phyloP scores from a whole-genome alignment of 2,888 invertebrate species.

The Syritta pipiens region DNA sequence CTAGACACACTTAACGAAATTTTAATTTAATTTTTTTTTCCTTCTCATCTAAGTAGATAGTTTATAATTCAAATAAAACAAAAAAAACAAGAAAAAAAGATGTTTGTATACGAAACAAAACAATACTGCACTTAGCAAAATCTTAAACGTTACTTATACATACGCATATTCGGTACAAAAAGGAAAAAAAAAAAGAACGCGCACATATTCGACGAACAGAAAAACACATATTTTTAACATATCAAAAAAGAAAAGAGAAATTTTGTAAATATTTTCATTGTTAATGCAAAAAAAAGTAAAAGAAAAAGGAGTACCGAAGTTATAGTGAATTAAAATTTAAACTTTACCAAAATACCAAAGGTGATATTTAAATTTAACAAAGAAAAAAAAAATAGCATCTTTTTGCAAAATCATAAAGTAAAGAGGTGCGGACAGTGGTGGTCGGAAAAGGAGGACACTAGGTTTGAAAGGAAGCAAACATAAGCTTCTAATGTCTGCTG shows the following conservation, averaged over 20 bases:
- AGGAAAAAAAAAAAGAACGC: too few relatives aligned
- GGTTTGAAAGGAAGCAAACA: too few relatives aligned
- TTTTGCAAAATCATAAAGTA: conserved; percentile 37
- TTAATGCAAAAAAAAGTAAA: conserved; percentile 40
- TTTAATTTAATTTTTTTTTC: too few relatives aligned
- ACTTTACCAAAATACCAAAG: conserved; percentile 67
- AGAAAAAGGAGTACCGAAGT: conserved; percentile 49
- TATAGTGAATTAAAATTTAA: conserved; percentile 50
- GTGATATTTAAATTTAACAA: conserved; percentile 61
- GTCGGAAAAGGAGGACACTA: too few relatives aligned
- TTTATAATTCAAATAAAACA: conserved; percentile 65
- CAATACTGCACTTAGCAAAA: conserved; percentile 51
- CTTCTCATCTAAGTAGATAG: conserved; percentile 47
- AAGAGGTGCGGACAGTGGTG: conserved; percentile 1
- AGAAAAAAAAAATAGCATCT: conserved; percentile 16
- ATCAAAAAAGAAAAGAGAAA: conserved; percentile 70
- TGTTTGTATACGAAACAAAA: conserved; percentile 75
- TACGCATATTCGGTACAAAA: conserved; percentile 58
- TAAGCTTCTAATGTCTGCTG: too few relatives aligned
- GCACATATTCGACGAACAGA: conserved; percentile 70
- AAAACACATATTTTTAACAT: conserved; percentile 69
- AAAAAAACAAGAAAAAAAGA: too few relatives aligned
- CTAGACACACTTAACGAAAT: too few relatives aligned
- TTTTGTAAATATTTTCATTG: conserved; percentile 63
- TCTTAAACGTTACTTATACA: conserved; percentile 56